Base-by-base conservation (phyloP, 2,113 vertebrate genomes). In the Excalfactoria chinensis region DNA sequence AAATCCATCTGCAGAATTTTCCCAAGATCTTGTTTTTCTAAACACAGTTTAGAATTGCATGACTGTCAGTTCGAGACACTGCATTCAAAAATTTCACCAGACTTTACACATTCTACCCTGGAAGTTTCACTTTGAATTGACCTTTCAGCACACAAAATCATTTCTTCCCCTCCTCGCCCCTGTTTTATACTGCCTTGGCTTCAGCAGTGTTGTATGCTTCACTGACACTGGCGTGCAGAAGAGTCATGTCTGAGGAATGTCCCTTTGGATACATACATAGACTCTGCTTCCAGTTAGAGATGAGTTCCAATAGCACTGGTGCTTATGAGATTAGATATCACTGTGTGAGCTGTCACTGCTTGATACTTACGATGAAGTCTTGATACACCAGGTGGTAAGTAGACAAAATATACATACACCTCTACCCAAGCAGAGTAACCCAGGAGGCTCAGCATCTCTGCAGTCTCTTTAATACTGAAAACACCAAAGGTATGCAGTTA, bases 381-480 rank as follows among this genome's bases (percentile, higher is more conserved):
- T 15, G 17, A 56, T 86, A 37, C 51, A 71, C 35, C 44, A 80
- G 37, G 43, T 46, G 94, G 28, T 46, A 88, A 96, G 87, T 4
- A 88, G 41, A 58, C 34, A 86, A 86, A 88, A 79, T 71, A 46
- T 41, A 69, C 4, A 16, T 25, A 74, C 68, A 74, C 16, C 41
- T 78, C 76, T 78, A 67, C 66, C 0, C 6, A 86, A 67, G 66
- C 3, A n/a, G 37, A 73, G 32, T n/a, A 93, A 79, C 22, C 56
- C 76, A 78, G 64, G 74, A 53, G 69, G 32, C 26, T 59, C 62
- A 62, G 71, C 49, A 49, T 80, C 68, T 85, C 76, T 67, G 56
- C 55, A 88, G 14, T 84, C 20, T 51, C 28, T 64, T 89, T 68
- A 78, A 90, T 95, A 94, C 82, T 91, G 92, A 94, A 93, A 86